Evolutionary conservation across 2,888 invertebrate genomes (phyloP), one percentile per base, ranked within the genome.

Genomic region (Sinopyrophorus schimmeli): DNA sequence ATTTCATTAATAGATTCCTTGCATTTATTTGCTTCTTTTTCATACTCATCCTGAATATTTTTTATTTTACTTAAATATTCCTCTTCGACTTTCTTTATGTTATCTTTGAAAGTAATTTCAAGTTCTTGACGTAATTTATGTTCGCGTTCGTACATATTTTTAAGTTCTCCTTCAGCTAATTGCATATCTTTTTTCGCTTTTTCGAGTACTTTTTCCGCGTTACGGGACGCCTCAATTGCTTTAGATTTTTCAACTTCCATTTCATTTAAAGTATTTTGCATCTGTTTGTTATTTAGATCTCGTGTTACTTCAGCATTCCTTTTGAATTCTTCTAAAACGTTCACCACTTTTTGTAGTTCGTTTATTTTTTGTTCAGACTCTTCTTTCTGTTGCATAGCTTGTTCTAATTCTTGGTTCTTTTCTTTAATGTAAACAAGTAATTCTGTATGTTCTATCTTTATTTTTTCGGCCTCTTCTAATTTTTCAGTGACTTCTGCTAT

Each of bases 1-100:
- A 78, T 57, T 48, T 47, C 69, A 47, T 57, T 65, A 53, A 74
- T 67, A 5, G 65, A 57, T 11, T 69, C 64, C n/a, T 61, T 55
- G 35, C 54, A 63, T 54, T 44, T 60, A 41, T 44, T 64, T 52
- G n/a, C 47, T 49, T 63, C 60, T 20, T 58, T 52, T n/a, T 60
- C 53, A 30, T 54, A 65, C 20, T 67, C 62, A 21, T 63, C 54
- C 53, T 68, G 62, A 1, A 62, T 54, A n/a, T 53, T 43, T 40
- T 61, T 59, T 4, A 68, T 23, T 55, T 63, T 64, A 9, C 11
- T 27, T 11, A 14, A 9, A 15, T 40, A 38, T 23, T 46, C 24
- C 5, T 54, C 47, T 23, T 52, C 42, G 14, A 38, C 31, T 2
- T 55, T 50, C 20, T 42, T 56, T 26, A 60, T 18, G 28, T 60